Conservation (phyloP, 2,113 vertebrate genomes). For the Microtus montanus region DNA sequence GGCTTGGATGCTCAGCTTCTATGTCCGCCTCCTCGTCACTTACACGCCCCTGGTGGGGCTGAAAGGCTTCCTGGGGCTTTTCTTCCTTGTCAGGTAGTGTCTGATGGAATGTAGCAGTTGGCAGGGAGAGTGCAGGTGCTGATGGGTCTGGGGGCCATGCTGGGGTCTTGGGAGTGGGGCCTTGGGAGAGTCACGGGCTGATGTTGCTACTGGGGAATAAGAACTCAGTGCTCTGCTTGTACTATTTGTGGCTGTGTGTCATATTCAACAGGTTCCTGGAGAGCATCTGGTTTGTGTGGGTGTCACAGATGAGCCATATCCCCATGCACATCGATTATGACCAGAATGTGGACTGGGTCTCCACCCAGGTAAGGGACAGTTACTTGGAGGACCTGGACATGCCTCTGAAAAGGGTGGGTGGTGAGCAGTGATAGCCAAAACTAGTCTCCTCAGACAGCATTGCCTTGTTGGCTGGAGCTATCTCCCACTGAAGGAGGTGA, state of each 20-base stretch:
- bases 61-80: conserved; percentile 83
- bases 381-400: background rate
- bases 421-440: background rate
- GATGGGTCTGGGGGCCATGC: background rate
- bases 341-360: conserved; percentile 88
- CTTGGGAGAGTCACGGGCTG: background rate
- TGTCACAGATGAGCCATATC: conserved; percentile 98
- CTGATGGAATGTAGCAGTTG: accelerated
- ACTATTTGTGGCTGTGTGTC: background rate
- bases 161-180: background rate
- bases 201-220: background rate
- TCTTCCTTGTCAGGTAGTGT: conserved; percentile 85
- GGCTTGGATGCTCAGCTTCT: conserved; percentile 90
- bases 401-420: background rate
- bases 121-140: background rate
- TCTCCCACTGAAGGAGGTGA: background rate
- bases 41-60: conserved; percentile 85
- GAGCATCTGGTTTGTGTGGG: conserved; percentile 99
- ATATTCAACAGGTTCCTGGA: conserved; percentile 92
- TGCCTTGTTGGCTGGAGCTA: background rate
- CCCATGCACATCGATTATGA: conserved; percentile 93
- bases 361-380: conserved; percentile 85
- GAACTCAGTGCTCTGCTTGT: background rate
- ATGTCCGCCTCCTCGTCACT: conserved; percentile 83
- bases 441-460: background rate